Percentiles rank a stretch among this genome's conserved stretches.
Evolutionary conservation across 2,888 invertebrate species (phyloP).

Genomic region (Lepetodrilus schrolli): DNA sequence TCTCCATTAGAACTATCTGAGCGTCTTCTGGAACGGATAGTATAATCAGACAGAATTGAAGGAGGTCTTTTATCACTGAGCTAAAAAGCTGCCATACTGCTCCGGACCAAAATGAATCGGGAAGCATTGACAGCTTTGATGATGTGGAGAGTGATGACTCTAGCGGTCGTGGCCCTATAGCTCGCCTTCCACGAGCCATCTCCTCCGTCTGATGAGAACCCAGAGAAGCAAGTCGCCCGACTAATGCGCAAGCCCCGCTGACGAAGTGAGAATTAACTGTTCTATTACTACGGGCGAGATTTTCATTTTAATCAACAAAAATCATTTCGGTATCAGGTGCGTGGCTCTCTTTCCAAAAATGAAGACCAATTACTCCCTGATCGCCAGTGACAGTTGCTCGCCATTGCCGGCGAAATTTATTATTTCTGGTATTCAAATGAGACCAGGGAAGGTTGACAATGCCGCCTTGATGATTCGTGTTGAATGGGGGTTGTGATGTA

Average conservation of each 20-base stretch:
- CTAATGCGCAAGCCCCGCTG: conserved; percentile 30
- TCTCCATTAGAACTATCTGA: too few species aligned
- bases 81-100: conserved; percentile 29
- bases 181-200: not conserved
- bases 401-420: conserved; percentile 36
- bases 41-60: conserved; percentile 25
- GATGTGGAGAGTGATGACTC: conserved; percentile 15
- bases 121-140: conserved; percentile 25
- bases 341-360: conserved; percentile 27
- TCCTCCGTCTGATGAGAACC: conserved; percentile 24
- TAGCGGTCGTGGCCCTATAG: not conserved
- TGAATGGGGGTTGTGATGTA: conserved; percentile 13
- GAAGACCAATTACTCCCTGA: conserved; percentile 29
- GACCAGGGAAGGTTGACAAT: not conserved
- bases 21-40: conserved; percentile 6
- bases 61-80: conserved; percentile 28
- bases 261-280: conserved; percentile 40
- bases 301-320: conserved; percentile 39
- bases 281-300: conserved; percentile 31
- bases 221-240: not conserved
- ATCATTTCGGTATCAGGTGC: conserved; percentile 33
- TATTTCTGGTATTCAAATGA: conserved; percentile 35
- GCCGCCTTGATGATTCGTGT: conserved; percentile 16
- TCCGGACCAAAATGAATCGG: conserved; percentile 27
- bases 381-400: conserved; percentile 33